Conservation (phyloP, 2,113 vertebrate species). For the Catharus fuscescens region DNA sequence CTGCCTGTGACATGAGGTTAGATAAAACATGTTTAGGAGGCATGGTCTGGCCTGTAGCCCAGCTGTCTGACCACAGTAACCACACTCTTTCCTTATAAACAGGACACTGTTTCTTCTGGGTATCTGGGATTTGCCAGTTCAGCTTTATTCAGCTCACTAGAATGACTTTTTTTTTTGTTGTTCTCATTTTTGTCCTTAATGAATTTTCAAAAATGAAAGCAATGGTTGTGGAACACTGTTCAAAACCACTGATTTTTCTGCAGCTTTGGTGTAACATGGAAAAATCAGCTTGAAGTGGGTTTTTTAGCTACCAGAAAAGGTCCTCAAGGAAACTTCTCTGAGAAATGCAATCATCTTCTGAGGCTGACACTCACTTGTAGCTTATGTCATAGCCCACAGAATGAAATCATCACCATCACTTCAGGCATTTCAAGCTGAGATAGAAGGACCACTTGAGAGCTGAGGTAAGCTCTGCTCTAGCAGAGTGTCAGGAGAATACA, state of each 20-base stretch:
- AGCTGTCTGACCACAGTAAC: constrained; percentile 36
- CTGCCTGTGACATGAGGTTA: constrained; percentile 24
- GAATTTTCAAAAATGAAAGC: constrained; percentile 9
- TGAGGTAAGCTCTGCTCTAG: background rate
- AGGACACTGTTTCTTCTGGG: constrained; percentile 35
- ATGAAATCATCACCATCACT: background rate
- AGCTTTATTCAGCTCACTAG: background rate
- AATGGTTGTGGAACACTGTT: background rate
- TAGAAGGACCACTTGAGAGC: background rate
- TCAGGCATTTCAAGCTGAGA: background rate
- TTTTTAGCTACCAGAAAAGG: background rate
- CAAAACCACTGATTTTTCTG: background rate
- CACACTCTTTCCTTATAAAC: constrained; percentile 40
- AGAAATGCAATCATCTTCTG: background rate
- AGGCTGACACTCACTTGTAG: background rate
- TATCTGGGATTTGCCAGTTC: constrained; percentile 34
- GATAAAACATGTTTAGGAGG: constrained; percentile 50
- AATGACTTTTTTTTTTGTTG: background rate
- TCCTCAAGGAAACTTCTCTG: background rate
- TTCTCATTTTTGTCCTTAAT: background rate
- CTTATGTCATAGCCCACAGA: background rate
- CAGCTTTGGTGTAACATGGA: background rate
- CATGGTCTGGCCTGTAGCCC: constrained; percentile 42
- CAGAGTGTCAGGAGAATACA: background rate
- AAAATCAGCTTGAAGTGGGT: background rate